Conservation (phyloP, 2,113 vertebrate genomes). For the Rostratula benghalensis region DNA sequence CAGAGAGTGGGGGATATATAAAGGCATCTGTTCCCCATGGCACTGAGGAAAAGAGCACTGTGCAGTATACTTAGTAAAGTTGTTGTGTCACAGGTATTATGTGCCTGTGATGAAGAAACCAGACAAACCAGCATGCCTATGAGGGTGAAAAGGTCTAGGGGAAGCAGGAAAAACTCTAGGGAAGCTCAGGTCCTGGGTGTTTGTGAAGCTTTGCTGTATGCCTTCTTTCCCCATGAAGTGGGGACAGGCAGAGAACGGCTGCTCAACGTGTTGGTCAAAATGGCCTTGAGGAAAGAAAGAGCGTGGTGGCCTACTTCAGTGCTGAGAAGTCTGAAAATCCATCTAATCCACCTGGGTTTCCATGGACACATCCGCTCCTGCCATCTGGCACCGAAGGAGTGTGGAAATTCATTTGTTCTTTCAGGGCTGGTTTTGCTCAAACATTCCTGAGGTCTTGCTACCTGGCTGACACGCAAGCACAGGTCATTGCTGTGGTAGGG, state of each 20-base stretch:
- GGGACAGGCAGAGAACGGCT: not conserved
- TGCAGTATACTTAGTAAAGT: not conserved
- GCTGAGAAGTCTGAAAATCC: not conserved
- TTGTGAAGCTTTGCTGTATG: not conserved
- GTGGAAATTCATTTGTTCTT: not conserved
- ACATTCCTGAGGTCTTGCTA: not conserved
- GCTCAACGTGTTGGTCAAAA: not conserved
- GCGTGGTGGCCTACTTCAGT: not conserved
- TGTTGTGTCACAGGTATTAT: too few relatives aligned
- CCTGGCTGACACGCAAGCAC: rapidly evolving
- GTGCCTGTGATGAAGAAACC: not conserved
- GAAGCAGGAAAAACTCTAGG: not conserved
- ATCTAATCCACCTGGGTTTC: not conserved
- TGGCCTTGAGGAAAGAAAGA: not conserved
- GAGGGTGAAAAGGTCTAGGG: not conserved
- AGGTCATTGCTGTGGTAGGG: not conserved
- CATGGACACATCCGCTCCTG: not conserved
- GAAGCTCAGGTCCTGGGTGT: not conserved
- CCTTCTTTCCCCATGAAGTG: not conserved
- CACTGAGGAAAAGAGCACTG: not conserved
- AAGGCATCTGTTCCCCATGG: not conserved
- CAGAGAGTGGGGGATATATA: not conserved
- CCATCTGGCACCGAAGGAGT: conserved; percentile 2
- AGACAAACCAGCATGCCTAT: rapidly evolving
- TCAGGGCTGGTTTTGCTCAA: not conserved